These are phyloP conservation scores for Taurulus bubalis DNA, from an alignment of 2,113 vertebrate genomes.

Conservation along the genomic window DNA sequence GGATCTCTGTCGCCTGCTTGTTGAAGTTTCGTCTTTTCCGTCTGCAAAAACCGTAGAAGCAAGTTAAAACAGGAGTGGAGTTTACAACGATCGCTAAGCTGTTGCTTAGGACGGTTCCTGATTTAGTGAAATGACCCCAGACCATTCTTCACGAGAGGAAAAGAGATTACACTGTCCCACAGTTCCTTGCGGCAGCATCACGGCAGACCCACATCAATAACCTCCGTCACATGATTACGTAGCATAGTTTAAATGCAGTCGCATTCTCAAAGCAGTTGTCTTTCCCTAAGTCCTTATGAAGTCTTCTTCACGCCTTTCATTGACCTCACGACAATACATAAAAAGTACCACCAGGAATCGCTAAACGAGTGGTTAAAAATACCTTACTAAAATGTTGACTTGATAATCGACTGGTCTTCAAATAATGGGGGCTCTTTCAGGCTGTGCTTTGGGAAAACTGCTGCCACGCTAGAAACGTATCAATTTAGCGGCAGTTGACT, in stretches of 20 bases:
- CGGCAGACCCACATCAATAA: no score
- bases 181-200: no score
- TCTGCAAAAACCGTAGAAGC: slow-evolving; percentile 74
- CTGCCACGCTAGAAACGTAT: slow-evolving; percentile 5
- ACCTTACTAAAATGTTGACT: neutral
- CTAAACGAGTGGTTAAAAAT: neutral
- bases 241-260: neutral
- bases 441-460: slow-evolving; percentile 1
- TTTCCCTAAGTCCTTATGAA: neutral
- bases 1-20: slow-evolving; percentile 99
- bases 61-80: neutral
- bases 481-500: slow-evolving; percentile 16
- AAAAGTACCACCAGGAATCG: neutral
- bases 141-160: neutral
- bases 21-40: slow-evolving; percentile 99
- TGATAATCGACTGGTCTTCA: neutral
- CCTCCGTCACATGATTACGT: neutral
- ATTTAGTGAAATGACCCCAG: neutral
- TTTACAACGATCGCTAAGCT: neutral
- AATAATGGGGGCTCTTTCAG: neutral
- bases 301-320: neutral
- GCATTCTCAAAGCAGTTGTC: neutral
- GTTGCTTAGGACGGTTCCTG: neutral
- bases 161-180: no score
- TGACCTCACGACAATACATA: neutral